Base-by-base conservation (phyloP, 2,888 invertebrate genomes). In the Polyommatus icarus region DNA sequence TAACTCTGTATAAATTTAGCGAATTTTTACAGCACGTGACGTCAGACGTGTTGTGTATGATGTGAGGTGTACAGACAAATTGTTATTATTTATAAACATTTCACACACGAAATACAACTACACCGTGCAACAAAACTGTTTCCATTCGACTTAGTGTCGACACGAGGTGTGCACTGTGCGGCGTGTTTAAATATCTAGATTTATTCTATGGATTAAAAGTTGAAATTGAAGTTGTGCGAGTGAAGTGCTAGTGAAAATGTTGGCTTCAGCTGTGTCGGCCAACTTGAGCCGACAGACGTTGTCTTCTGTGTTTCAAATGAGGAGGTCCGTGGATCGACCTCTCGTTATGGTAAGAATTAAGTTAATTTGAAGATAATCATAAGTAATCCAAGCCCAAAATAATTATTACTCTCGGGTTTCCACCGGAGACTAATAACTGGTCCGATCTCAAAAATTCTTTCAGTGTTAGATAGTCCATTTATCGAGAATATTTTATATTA, bases 221-320 rank as follows among this genome's bases (percentile, higher is more conserved):
- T 59, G 1, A 24, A 67, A 67, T 15, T 61, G n/a, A 24, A 67
- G 6, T 67, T 77, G 54, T 32, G 18, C 29, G 54, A 29, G 54
- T 76, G 76, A 57, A 24, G 57, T 59, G 32, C 10, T 57, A 29
- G 72, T 40, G 50, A 87, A 84, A 81, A 93, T 93, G 93, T 85
- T 92, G 82, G 88, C 90, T 82, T 89, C 92, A 46, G 84, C 86
- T 20, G 85, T 88, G 8, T 82, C 89, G 71, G 85, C 88, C 59
- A 90, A 87, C 81, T 82, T 90, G 80, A 87, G 87, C 72, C 87
- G 87, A 71, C 88, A 90, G 79, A 87, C 93, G 18, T 80, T 92
- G 83, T 88, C 92, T 5, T 88, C 89, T 54, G 89, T 91, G 85
- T 91, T 92, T 83, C 87, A 91, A 83, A 89, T 88, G 81, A 86